Evolutionary conservation across 2,113 vertebrate genomes (phyloP), one percentile per base, ranked within the genome.

Genomic region (Cyprinodon variegatus): DNA sequence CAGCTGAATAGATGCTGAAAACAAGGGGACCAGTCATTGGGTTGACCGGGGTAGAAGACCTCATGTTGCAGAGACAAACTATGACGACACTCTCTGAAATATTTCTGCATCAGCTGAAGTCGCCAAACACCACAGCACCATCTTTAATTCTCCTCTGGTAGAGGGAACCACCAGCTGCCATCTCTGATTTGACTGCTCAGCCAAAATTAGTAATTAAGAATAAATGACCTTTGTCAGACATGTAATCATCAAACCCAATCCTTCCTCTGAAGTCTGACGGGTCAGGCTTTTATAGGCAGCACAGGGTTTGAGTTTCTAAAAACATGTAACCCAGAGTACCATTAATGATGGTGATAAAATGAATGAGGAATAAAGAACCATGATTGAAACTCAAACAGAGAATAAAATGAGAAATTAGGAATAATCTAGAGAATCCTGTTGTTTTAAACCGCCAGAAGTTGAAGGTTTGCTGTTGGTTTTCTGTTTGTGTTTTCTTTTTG

Each of bases 401-500:
- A 15, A 46, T 22, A 29, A 15, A 66, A 15, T 29, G 29, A 29
- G 29, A 29, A 29, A 29, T 29, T 29, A 29, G 29, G 29, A 29
- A 29, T 29, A 29, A 29, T 29, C 29, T 29, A 29, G 29, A 29
- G 29, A 29, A 29, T 29, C 29, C 29, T 29, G 29, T 29, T 29
- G 29, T 29, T 29, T 29, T 29, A 29, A 29, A 29, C 29, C 29
- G 29, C 29, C 29, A 29, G 29, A 29, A 39, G 13, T 70, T 71
- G 43, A 22, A n/a, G n/a, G 39, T 68, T 68, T 74, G 37, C 46
- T 29, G 29, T 50, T 71, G 77, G 61, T 36, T 15, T 60, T 39
- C 43, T 10, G 11, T 39, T 12, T 11, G 46, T 14, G 13, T 65
- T 77, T 67, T 81, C n/a, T 72, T 79, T 82, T 66, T 68, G 64